A percentile compares a stretch with the other conserved stretches of the same genome.
Evolutionary conservation across 1,140 invertebrate genomes (phyloP).

Genomic region (Drosophila sechellia): DNA sequence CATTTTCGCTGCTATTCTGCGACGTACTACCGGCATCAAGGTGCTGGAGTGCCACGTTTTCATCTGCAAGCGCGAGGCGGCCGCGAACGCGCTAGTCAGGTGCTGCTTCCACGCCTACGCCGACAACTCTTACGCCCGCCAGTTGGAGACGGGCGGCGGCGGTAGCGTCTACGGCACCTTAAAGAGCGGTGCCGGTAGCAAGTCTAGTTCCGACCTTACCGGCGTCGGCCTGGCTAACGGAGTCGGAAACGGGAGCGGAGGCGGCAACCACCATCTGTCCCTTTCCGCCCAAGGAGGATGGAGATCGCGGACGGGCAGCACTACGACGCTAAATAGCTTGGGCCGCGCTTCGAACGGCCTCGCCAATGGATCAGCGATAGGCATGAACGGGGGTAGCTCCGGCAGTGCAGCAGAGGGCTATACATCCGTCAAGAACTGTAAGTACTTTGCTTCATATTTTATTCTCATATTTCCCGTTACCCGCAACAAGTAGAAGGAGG

Average conservation of each 20-base stretch:
- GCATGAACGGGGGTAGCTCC: constrained; percentile 70
- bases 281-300: constrained; percentile 85
- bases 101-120: constrained; percentile 98
- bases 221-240: constrained; percentile 63
- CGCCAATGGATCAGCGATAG: constrained; percentile 65
- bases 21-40: constrained; percentile 98
- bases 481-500: too few relatives aligned
- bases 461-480: too few relatives aligned
- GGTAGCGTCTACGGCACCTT: constrained; percentile 83
- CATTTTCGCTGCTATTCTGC: constrained; percentile 97
- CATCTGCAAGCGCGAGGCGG: constrained; percentile 97
- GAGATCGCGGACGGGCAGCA: constrained; percentile 85
- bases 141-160: constrained; percentile 87
- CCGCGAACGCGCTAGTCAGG: constrained; percentile 95
- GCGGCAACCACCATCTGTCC: constrained; percentile 55
- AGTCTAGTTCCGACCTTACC: constrained; percentile 78
- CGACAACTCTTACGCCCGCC: constrained; percentile 95
- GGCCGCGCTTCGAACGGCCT: constrained; percentile 77
- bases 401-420: constrained; percentile 80
- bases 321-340: constrained; percentile 86
- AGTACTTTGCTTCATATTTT: constrained; percentile 43
- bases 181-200: constrained; percentile 85
- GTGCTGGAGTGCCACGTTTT: constrained; percentile 99
- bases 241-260: constrained; percentile 46
- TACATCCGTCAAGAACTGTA: constrained; percentile 84